Conservation (phyloP, 2,797 vertebrate genomes). For the Harpagifer antarcticus region DNA sequence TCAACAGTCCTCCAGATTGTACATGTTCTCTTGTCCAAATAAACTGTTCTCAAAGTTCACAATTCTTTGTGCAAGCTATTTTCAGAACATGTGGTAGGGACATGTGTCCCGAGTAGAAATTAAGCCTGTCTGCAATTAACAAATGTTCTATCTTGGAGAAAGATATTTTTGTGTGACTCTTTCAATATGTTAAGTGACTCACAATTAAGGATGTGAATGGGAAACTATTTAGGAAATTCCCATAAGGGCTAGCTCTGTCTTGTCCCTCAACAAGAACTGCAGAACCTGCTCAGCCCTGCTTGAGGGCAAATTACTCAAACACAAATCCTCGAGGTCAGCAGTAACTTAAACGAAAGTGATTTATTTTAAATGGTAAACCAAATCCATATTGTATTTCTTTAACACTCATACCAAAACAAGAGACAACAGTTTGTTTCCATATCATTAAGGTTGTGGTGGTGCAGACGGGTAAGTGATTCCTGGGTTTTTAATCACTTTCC, state of each 20-base stretch:
- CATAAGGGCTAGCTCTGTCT: background rate
- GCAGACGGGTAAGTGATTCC: background rate
- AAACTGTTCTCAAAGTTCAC: no score
- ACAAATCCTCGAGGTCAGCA: background rate
- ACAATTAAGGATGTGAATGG: background rate
- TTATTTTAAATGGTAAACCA: background rate
- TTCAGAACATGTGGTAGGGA: no score
- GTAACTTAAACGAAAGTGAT: no score
- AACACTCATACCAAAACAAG: background rate
- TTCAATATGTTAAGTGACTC: background rate
- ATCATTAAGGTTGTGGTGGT: background rate
- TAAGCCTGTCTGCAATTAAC: no score
- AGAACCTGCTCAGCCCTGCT: background rate
- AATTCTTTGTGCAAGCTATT: no score
- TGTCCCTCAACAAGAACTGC: background rate
- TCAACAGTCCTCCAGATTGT: no score
- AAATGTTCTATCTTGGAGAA: background rate
- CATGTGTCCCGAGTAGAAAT: no score
- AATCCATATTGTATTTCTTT: background rate
- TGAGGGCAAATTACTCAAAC: background rate
- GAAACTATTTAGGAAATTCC: background rate
- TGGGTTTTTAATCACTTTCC: background rate
- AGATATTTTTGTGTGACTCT: background rate
- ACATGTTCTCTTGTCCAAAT: no score
- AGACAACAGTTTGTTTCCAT: background rate